Conservation (phyloP, 2,113 vertebrate genomes). For the Oenanthe oenanthe region DNA sequence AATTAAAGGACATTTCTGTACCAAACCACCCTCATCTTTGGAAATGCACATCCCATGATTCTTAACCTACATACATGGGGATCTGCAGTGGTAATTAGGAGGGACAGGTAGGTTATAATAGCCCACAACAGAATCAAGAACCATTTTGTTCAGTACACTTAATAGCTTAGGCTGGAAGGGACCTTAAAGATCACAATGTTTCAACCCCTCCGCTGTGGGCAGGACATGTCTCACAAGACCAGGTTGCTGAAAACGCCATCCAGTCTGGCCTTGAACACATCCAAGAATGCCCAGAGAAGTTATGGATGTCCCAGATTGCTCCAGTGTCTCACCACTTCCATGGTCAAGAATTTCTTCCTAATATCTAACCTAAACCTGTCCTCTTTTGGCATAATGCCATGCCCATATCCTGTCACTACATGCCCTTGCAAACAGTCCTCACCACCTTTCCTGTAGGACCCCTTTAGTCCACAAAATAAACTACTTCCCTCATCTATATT, state of each 20-base stretch:
- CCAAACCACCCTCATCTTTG: not conserved
- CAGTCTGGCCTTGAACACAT: not conserved
- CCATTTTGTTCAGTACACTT: not conserved
- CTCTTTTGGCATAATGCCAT: not conserved
- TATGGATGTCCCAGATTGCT: not conserved
- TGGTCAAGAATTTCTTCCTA: not conserved
- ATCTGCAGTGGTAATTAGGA: not conserved
- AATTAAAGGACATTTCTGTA: not conserved
- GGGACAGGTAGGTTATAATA: not conserved
- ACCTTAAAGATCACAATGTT: not conserved
- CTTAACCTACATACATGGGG: not conserved
- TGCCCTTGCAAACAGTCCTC: not conserved
- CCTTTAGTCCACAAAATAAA: not conserved
- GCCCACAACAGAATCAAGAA: not conserved
- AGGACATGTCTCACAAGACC: not conserved
- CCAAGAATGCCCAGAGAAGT: not conserved
- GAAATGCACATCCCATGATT: not conserved
- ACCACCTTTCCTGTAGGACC: not conserved
- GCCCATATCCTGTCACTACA: not conserved
- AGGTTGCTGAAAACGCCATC: not conserved
- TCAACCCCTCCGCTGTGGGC: not conserved
- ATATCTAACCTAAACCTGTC: not conserved
- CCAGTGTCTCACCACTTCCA: not conserved
- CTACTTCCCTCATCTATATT: not conserved
- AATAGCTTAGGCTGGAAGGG: not conserved